Evolutionary conservation across 2,888 invertebrate genomes (phyloP), one percentile per base, ranked within the genome.

Genomic region (Chrysolina americana): DNA sequence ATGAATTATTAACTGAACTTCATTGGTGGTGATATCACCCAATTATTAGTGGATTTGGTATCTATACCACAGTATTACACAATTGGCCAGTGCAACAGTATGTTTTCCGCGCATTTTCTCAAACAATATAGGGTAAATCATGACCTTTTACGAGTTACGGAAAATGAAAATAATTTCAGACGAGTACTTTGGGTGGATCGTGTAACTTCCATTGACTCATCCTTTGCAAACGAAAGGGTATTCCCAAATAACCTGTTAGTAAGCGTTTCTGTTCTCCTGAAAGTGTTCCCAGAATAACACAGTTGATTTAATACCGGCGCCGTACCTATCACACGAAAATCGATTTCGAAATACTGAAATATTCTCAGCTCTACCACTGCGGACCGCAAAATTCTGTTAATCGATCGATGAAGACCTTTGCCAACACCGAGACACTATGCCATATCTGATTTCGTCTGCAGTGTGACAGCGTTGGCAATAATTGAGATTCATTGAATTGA

Each of bases 311-410:
- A 78, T 79, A 80, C 76, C 78, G 75, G 78, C 77, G 78, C 81
- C 81, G 83, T 83, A 79, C 83, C 82, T 83, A 83, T 83, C 82
- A 83, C 83, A 79, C 79, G 78, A 77, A 76, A 79, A 83, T 83
- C 83, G 83, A 83, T 83, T 80, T 78, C n/a, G 79, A 28, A 59
- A 59, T 80, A 76, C 76, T 73, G 66, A 47, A 76, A 74, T 72
- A 65, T 70, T 78, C 69, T 73, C 66, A 73, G 76, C 28, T 59
- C 13, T 59, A 36, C 59, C n/a, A 59, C 59, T 28, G n/a, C 13
- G 28, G 36, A 59, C 59, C 59, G 59, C 59, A 59, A 59, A 28
- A 36, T 59, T 15, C 59, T 59, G 59, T 59, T 59, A 59, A 69
- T 69, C 62, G 69, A 69, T 69, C 59, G 59, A 59, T 36, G n/a